Conservation (phyloP, 2,888 invertebrate species). For the Drosophila mayaguana region DNA sequence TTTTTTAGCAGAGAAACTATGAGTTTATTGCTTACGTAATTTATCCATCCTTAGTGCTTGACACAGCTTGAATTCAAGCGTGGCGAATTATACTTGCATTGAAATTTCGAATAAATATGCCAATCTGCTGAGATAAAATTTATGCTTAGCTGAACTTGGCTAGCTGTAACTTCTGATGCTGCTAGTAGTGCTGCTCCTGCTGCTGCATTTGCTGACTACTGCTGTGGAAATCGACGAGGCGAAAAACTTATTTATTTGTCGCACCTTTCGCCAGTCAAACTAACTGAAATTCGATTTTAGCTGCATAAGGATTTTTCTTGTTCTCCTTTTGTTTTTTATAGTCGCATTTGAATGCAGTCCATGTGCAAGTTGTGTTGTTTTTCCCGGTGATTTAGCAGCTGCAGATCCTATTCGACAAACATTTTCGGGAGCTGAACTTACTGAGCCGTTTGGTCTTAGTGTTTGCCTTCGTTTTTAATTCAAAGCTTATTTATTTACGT, state of each 20-base stretch:
- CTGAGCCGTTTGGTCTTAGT: conserved; percentile 25
- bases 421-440: not conserved
- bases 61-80: not conserved
- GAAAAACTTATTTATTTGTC: conserved; percentile 40
- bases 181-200: not conserved
- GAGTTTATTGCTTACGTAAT: not conserved
- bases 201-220: conserved; percentile 5
- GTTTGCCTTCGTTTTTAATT: conserved; percentile 66
- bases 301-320: conserved; percentile 34
- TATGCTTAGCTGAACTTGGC: conserved; percentile 24
- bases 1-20: no score
- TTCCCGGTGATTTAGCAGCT: conserved; percentile 74
- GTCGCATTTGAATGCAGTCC: conserved; percentile 69
- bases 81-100: no score
- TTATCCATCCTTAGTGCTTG: not conserved
- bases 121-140: conserved; percentile 7
- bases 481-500: conserved; percentile 73
- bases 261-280: conserved; percentile 20
- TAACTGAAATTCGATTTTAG: conserved; percentile 56
- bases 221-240: conserved; percentile 1
- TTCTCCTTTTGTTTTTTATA: not conserved
- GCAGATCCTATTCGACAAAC: conserved; percentile 36
- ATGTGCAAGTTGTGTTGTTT: conserved; percentile 64
- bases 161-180: conserved; percentile 1
- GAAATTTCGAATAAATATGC: conserved; percentile 3